Conservation (phyloP, 2,888 invertebrate species). For the Cephus pulcher region DNA sequence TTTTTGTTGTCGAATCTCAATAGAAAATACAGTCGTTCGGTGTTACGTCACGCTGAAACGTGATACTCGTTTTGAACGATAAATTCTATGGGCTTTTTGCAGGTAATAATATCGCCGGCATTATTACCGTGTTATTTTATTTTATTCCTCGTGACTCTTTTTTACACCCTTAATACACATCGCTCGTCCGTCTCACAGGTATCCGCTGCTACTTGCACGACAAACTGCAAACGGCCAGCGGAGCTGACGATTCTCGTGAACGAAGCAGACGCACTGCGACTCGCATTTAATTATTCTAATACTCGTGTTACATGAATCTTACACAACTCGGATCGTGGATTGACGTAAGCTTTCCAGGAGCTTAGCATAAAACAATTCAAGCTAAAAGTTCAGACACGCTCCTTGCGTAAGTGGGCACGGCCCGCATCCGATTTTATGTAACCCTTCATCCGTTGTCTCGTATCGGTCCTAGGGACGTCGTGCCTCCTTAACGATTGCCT, state of each 20-base stretch:
- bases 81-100: not conserved
- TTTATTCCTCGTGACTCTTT: not conserved
- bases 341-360: slow-evolving; percentile 1
- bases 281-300: slow-evolving; percentile 6
- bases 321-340: not conserved
- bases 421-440: slow-evolving; percentile 9
- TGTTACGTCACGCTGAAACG: not conserved
- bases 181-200: not conserved
- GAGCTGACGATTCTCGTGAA: not conserved
- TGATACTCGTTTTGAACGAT: not conserved
- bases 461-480: not conserved
- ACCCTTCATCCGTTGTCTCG: not conserved
- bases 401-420: slow-evolving; percentile 2
- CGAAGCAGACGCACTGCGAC: not conserved
- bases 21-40: not conserved
- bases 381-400: slow-evolving; percentile 6
- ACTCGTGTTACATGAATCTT: not conserved
- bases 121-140: not conserved
- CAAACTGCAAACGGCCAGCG: not conserved
- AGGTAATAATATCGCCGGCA: not conserved
- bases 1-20: not conserved
- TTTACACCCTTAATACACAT: not conserved
- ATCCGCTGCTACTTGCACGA: not conserved
- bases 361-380: slow-evolving; percentile 4
- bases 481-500: not conserved